These are phyloP conservation scores for Lutraria lutraria DNA, from an alignment of 2,888 invertebrate species.

Conservation along the genomic window DNA sequence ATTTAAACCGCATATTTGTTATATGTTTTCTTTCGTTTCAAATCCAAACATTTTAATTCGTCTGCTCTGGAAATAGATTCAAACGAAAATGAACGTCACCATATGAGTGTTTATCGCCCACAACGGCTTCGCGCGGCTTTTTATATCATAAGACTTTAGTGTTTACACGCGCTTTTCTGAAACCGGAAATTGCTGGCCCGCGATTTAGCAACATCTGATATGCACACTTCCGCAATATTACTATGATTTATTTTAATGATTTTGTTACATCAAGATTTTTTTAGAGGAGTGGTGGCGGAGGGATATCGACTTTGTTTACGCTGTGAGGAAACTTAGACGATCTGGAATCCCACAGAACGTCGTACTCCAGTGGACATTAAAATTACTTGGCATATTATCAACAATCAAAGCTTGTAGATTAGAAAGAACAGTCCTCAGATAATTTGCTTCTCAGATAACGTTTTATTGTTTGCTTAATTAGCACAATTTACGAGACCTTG, in stretches of 20 bases:
- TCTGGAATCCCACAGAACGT: not conserved
- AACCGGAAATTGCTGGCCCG: conserved; percentile 47
- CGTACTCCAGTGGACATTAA: conserved; percentile 2
- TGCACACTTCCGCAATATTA: conserved; percentile 46
- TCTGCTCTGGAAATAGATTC: not conserved
- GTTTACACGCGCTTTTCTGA: not conserved
- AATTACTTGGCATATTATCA: not conserved
- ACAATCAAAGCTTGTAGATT: not conserved
- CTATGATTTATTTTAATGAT: conserved; percentile 39
- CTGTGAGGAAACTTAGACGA: not conserved
- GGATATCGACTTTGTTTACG: not conserved
- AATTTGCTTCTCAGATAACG: not conserved
- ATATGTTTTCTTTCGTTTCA: not conserved
- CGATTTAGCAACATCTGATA: conserved; percentile 37
- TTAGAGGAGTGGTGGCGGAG: not conserved
- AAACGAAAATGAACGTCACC: not conserved
- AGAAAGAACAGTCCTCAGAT: not conserved
- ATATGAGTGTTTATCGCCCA: not conserved
- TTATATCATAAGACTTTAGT: not conserved
- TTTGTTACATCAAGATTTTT: conserved; percentile 25
- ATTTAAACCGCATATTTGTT: not conserved
- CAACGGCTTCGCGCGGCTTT: not conserved
- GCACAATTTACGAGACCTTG: not conserved
- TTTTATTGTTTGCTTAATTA: conserved; percentile 22
- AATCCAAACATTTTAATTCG: not conserved